Evolutionary conservation across 2,888 invertebrate genomes (phyloP).

Genomic region (Tigriopus californicus): DNA sequence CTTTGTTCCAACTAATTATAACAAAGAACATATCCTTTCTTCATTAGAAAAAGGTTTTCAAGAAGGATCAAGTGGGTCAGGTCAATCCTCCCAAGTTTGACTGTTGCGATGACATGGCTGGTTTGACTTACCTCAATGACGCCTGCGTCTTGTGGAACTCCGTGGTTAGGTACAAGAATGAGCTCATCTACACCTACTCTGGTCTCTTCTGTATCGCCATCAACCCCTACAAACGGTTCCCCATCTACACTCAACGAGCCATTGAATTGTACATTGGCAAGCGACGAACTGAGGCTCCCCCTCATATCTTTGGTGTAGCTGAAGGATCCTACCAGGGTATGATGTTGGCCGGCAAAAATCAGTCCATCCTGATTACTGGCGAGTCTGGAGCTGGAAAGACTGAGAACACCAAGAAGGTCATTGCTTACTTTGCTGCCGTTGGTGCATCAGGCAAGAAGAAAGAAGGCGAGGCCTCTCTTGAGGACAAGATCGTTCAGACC

Average conservation of each 20-base stretch:
- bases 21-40: background rate
- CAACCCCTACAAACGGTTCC: slow-evolving; percentile 55
- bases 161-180: slow-evolving; percentile 89
- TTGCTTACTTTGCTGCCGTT: slow-evolving; percentile 39
- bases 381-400: slow-evolving; percentile 98
- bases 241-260: slow-evolving; percentile 91
- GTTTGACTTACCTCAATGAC: slow-evolving; percentile 96
- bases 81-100: slow-evolving; percentile 98
- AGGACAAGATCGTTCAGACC: slow-evolving; percentile 34
- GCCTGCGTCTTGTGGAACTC: slow-evolving; percentile 96
- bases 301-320: slow-evolving; percentile 38
- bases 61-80: slow-evolving; percentile 70
- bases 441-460: slow-evolving; percentile 65
- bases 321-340: slow-evolving; percentile 24
- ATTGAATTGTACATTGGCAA: slow-evolving; percentile 97
- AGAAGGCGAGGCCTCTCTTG: slow-evolving; percentile 69
- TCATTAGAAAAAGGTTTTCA: slow-evolving; percentile 62
- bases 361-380: slow-evolving; percentile 56
- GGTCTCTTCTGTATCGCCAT: slow-evolving; percentile 98
- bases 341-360: slow-evolving; percentile 23
- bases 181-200: slow-evolving; percentile 98
- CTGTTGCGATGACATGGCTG: slow-evolving; percentile 96
- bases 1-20: too few species aligned
- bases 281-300: slow-evolving; percentile 67
- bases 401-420: slow-evolving; percentile 18